Percentiles rank a stretch among this genome's conserved stretches.
Conservation (phyloP, 2,888 invertebrate genomes). For the Euspilapteryx auroguttella region DNA sequence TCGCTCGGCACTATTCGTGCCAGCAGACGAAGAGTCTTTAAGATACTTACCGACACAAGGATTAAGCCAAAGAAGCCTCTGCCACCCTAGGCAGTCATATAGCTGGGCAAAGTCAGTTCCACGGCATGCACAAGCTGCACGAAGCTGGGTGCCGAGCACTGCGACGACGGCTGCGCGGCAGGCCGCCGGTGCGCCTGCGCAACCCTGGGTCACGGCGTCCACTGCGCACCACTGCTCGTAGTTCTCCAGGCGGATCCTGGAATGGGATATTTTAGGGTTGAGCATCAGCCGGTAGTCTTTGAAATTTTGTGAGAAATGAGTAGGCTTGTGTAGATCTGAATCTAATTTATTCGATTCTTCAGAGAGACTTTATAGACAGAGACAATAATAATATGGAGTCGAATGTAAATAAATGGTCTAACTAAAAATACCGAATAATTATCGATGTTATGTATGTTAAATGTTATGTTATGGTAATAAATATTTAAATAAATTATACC, state of each 20-base stretch:
- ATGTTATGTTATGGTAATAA: no score
- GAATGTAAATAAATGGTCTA: no score
- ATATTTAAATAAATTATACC: no score
- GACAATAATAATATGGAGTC: no score
- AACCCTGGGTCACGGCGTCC: slow-evolving; percentile 86
- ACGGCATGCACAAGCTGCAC: slow-evolving; percentile 86
- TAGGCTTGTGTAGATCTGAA: no score
- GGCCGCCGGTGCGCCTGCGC: slow-evolving; percentile 82
- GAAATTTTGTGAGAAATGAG: no score
- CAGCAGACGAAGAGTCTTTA: neutral
- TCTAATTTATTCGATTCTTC: no score
- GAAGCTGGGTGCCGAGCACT: slow-evolving; percentile 85
- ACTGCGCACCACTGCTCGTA: slow-evolving; percentile 92
- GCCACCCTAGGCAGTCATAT: slow-evolving; percentile 90
- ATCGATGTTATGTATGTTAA: no score
- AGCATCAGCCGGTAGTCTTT: no score
- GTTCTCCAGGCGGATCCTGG: slow-evolving; percentile 77
- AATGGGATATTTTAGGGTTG: slow-evolving; percentile 7
- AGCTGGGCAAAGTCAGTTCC: slow-evolving; percentile 83
- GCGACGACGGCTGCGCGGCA: slow-evolving; percentile 86
- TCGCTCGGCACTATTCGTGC: no score
- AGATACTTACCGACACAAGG: slow-evolving; percentile 89
- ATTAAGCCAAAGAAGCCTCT: slow-evolving; percentile 86
- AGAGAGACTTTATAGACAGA: no score
- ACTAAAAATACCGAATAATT: no score